Percentiles rank a stretch among this genome's conserved stretches.
phyloP scores from a whole-genome alignment of 1,140 invertebrate genomes.

The Idris sp. region DNA sequence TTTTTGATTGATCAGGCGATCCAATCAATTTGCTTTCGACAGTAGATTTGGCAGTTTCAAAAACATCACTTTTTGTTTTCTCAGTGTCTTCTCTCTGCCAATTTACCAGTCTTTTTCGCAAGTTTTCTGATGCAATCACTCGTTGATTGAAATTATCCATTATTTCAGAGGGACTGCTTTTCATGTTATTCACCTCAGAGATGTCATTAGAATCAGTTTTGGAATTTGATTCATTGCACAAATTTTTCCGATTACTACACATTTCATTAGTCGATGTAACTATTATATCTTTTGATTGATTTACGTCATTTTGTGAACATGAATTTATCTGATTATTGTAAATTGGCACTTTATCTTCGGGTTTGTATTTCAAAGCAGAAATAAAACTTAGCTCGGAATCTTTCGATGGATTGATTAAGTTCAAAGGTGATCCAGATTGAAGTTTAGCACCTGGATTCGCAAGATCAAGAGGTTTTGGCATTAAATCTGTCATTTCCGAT shows the following conservation, averaged over 20 bases:
- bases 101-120: constrained; percentile 7
- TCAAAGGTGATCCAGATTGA: constrained; percentile 61
- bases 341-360: constrained; percentile 9
- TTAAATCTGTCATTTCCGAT: constrained; percentile 66
- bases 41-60: not conserved
- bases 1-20: constrained; percentile 23
- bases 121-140: constrained; percentile 14
- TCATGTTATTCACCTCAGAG: constrained; percentile 2
- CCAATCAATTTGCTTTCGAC: constrained; percentile 21
- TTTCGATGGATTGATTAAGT: constrained; percentile 68
- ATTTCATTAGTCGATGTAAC: no score
- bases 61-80: not conserved
- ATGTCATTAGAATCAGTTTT: constrained; percentile 59
- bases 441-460: constrained; percentile 67
- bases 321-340: constrained; percentile 18
- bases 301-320: no score
- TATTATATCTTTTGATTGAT: no score
- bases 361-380: constrained; percentile 36
- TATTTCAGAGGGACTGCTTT: constrained; percentile 60
- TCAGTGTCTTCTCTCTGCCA: constrained; percentile 14
- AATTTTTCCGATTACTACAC: constrained; percentile 55
- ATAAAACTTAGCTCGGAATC: constrained; percentile 63
- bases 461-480: constrained; percentile 71
- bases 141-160: constrained; percentile 50
- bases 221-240: constrained; percentile 50